Evolutionary conservation across 2,113 vertebrate genomes (phyloP).

Genomic region (Plestiodon gilberti): DNA sequence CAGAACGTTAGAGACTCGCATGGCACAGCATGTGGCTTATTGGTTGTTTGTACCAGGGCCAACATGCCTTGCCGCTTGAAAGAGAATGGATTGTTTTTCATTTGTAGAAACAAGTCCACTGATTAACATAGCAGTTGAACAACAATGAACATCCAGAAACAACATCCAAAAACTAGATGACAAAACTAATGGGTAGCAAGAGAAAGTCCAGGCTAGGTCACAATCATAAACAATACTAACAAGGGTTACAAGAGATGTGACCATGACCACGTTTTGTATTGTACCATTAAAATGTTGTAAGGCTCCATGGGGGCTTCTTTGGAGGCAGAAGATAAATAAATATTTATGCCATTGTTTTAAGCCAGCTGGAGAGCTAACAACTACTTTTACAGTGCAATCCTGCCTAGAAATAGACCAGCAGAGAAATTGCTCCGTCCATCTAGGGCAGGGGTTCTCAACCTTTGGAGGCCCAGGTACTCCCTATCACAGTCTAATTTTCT

Average conservation of each 20-base stretch:
- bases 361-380: neutral
- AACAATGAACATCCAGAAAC: neutral
- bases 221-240: neutral
- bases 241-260: neutral
- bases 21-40: neutral
- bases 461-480: too few relatives aligned
- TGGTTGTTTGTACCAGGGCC: neutral
- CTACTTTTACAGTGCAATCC: too few relatives aligned
- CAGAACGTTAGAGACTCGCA: neutral
- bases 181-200: neutral
- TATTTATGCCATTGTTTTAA: neutral
- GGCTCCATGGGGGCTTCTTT: too few relatives aligned
- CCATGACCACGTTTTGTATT: too few relatives aligned
- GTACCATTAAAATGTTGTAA: too few relatives aligned
- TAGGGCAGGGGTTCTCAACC: too few relatives aligned
- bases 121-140: neutral
- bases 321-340: neutral
- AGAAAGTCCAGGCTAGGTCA: neutral
- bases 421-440: too few relatives aligned
- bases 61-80: neutral
- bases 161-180: neutral
- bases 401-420: too few relatives aligned
- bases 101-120: neutral
- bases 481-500: too few relatives aligned
- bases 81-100: neutral